These are phyloP conservation scores for Delphinapterus leucas DNA, from an alignment of 2,113 vertebrate species.

Conservation along the genomic window DNA sequence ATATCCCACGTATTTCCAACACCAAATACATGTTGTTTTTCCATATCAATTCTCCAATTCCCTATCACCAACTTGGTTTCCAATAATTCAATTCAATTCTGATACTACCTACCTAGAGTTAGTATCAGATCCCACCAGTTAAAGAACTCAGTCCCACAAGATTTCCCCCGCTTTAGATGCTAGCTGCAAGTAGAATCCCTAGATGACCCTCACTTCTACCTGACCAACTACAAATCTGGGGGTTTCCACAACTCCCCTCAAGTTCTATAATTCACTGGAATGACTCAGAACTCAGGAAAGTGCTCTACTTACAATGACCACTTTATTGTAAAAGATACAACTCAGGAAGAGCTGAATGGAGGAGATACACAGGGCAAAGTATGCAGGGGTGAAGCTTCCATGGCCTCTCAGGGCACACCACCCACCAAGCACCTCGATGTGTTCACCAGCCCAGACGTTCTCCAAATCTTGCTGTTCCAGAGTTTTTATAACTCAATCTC, in stretches of 20 bases:
- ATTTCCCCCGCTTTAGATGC: background rate
- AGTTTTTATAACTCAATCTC: background rate
- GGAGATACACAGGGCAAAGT: background rate
- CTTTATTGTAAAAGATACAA: background rate
- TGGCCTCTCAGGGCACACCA: background rate
- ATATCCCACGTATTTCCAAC: too few species aligned
- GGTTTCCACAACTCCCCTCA: background rate
- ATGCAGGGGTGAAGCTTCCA: background rate
- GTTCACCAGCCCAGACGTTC: background rate
- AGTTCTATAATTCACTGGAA: background rate
- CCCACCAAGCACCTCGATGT: background rate
- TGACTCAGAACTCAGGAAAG: background rate
- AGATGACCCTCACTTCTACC: background rate
- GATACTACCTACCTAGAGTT: background rate
- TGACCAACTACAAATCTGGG: background rate
- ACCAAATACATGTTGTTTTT: background rate
- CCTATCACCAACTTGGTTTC: background rate
- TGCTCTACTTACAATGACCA: background rate
- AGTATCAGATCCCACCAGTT: background rate
- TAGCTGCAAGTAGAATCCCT: background rate
- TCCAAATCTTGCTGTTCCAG: background rate
- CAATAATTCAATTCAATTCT: background rate
- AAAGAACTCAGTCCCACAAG: background rate
- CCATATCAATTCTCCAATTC: background rate
- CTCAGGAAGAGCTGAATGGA: background rate